Evolutionary conservation across 2,113 vertebrate genomes (phyloP).

Genomic region (Charina bottae): DNA sequence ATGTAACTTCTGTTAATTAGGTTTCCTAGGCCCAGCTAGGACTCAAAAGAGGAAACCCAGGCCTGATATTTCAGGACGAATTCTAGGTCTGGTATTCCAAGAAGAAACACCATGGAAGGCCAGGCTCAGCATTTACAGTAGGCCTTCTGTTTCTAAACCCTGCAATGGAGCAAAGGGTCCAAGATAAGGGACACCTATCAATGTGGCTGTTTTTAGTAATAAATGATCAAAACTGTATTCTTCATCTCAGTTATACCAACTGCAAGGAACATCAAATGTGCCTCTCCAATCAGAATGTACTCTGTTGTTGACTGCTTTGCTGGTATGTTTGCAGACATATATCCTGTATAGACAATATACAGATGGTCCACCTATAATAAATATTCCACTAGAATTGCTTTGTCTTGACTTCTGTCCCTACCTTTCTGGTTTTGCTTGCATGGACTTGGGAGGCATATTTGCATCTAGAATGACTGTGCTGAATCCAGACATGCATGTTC

Average conservation of each 20-base stretch:
- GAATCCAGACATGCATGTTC: not conserved
- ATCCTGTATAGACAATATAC: constrained; percentile 45
- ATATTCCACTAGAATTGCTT: not conserved
- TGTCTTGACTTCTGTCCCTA: constrained; percentile 53
- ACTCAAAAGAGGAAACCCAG: not conserved
- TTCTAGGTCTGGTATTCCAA: not conserved
- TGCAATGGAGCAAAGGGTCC: not conserved
- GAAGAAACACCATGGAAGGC: not conserved
- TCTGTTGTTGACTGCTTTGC: not conserved
- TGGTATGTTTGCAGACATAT: not conserved
- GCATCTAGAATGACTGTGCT: constrained; percentile 37
- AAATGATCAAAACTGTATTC: constrained; percentile 24
- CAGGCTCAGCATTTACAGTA: not conserved
- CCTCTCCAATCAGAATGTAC: constrained; percentile 29
- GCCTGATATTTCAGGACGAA: not conserved
- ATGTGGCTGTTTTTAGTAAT: constrained; percentile 3
- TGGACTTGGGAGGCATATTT: constrained; percentile 48
- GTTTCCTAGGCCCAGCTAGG: not conserved
- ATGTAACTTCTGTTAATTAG: not conserved
- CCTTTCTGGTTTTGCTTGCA: constrained; percentile 62
- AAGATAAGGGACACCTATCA: not conserved
- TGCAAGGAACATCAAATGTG: constrained; percentile 19
- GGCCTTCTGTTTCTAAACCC: not conserved
- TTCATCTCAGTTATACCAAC: constrained; percentile 24
- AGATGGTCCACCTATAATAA: constrained; percentile 22